Evolutionary conservation across 1,140 invertebrate genomes (phyloP).

Genomic region (Daktulosphaira vitifoliae): DNA sequence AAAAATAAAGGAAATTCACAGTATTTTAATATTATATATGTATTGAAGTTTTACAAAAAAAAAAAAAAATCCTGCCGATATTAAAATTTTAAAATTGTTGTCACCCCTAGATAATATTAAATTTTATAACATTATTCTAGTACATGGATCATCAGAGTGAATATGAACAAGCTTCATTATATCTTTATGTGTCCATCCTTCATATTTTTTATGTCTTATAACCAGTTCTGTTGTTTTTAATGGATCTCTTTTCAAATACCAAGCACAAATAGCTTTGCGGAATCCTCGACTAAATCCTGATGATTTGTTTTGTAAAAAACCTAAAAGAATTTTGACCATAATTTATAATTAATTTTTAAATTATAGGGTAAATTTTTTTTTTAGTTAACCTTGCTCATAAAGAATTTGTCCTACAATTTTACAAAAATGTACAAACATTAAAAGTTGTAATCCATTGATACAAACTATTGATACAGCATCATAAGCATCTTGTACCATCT

Average conservation of each 20-base stretch:
- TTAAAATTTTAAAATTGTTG: too few relatives aligned
- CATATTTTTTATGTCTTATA: neutral
- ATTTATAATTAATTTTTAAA: neutral
- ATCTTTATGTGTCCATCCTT: constrained; percentile 5
- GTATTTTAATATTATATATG: too few relatives aligned
- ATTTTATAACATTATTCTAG: too few relatives aligned
- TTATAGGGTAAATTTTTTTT: too few relatives aligned
- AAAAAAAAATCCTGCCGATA: too few relatives aligned
- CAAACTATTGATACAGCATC: constrained; percentile 2
- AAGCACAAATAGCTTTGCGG: neutral
- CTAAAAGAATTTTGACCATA: constrained; percentile 6
- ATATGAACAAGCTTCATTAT: constrained; percentile 20
- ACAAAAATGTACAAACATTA: constrained; percentile 19
- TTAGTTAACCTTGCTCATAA: neutral
- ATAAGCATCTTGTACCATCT: constrained; percentile 14
- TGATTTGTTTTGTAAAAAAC: neutral
- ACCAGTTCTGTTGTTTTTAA: constrained; percentile 2
- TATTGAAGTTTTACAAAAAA: too few relatives aligned
- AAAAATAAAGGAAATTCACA: too few relatives aligned
- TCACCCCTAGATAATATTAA: too few relatives aligned
- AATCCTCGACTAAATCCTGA: neutral
- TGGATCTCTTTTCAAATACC: constrained; percentile 23
- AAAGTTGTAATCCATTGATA: constrained; percentile 11
- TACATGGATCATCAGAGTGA: constrained; percentile 6
- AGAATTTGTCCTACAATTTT: neutral